Evolutionary conservation across 2,888 invertebrate genomes (phyloP).

Genomic region (Acrobasis suavella): DNA sequence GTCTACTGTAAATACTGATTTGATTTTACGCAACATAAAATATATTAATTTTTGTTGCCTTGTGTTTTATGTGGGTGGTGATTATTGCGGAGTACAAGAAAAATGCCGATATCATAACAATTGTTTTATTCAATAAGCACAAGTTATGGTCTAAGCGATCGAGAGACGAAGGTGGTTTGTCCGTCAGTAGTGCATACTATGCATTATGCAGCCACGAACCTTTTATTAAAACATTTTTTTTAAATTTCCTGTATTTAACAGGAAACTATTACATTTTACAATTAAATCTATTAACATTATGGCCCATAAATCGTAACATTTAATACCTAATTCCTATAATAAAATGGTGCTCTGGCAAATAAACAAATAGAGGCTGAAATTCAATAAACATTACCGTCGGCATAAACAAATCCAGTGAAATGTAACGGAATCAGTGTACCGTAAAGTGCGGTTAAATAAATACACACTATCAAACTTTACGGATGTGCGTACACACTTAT

Average conservation of each 20-base stretch:
- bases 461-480: constrained; percentile 44
- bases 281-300: not conserved
- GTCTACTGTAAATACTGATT: too few relatives aligned
- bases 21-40: too few relatives aligned
- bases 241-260: constrained; percentile 27
- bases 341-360: constrained; percentile 44
- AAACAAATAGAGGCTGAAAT: constrained; percentile 39
- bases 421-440: constrained; percentile 46
- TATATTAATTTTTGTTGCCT: too few relatives aligned
- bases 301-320: constrained; percentile 19
- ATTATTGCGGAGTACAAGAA: too few relatives aligned
- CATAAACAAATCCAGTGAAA: constrained; percentile 48
- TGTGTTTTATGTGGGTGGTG: too few relatives aligned
- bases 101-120: too few relatives aligned
- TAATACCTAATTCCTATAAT: constrained; percentile 45
- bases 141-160: too few relatives aligned
- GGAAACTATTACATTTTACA: not conserved
- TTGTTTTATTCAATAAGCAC: too few relatives aligned
- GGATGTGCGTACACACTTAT: constrained; percentile 30
- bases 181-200: too few relatives aligned
- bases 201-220: too few relatives aligned
- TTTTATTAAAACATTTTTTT: not conserved
- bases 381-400: constrained; percentile 44
- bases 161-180: too few relatives aligned
- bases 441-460: constrained; percentile 58